Percentiles rank a stretch among this genome's conserved stretches.
phyloP scores from a whole-genome alignment of 2,113 vertebrate species.

The Petromus typicus region DNA sequence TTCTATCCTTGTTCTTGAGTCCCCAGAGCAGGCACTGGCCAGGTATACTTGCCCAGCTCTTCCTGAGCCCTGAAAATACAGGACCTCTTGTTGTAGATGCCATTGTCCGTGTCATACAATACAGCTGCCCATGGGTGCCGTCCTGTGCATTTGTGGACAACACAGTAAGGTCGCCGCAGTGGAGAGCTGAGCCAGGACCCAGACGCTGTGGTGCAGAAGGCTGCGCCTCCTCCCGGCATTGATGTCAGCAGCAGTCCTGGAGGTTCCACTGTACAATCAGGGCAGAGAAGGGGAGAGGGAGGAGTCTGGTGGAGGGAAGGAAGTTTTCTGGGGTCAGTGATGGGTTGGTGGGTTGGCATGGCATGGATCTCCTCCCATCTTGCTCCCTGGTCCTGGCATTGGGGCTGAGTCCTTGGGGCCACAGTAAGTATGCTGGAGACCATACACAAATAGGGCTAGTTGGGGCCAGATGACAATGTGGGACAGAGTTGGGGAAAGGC shows the following conservation, averaged over 20 bases:
- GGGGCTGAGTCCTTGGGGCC: neutral
- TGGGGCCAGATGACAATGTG: neutral
- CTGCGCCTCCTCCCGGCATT: neutral
- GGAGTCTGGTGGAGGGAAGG: neutral
- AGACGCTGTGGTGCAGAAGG: neutral
- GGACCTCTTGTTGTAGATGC: neutral
- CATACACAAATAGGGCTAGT: neutral
- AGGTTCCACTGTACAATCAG: neutral
- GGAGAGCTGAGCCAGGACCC: neutral
- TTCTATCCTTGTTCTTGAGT: neutral
- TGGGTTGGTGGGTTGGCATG: neutral
- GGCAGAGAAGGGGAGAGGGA: neutral
- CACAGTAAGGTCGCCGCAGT: no score
- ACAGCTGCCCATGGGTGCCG: neutral
- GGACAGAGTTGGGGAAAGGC: neutral
- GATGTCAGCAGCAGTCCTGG: neutral
- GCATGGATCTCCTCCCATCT: neutral
- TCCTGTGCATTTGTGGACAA: neutral
- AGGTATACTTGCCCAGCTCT: neutral
- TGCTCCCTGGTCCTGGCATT: neutral
- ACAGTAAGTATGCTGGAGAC: neutral
- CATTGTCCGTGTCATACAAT: neutral
- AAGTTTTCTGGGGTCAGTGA: neutral
- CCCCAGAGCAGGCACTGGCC: neutral
- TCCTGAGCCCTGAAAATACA: neutral